Evolutionary conservation across 2,888 invertebrate genomes (phyloP), one percentile per base, ranked within the genome.

Genomic region (Dynastes grantii): DNA sequence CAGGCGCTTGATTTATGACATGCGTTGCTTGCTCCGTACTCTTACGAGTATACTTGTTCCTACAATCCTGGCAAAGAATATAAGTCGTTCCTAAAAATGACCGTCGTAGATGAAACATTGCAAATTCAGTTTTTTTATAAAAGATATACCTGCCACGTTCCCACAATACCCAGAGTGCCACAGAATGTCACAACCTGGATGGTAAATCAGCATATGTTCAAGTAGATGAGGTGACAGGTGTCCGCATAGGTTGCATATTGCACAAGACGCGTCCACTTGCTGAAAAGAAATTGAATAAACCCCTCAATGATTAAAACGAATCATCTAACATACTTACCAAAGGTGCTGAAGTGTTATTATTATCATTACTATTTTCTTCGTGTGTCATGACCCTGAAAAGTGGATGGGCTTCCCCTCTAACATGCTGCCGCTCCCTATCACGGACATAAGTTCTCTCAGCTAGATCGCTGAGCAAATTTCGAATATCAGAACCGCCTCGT

Each of bases 151-250:
- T 81, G 86, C 84, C 70, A 87, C 87, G 78, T 90, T 89, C 27
- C 92, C 91, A 83, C 92, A 92, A 73, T 87, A 87, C 2, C 90
- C 90, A 76, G 90, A 89, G 82, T 88, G 84, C 88, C 89, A 87
- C 78, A 88, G 83, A 3, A 89, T 85, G 53, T 91, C 91, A 86
- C 92, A 92, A 3, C 92, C 92, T 9, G 91, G 91, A 86, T 92
- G 92, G 13, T 88, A 85, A 0, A 87, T 86, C 37, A 88, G 85
- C 89, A 92, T 89, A 83, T 92, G 90, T 13, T 85, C 85, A 85
- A 83, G 87, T 76, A 91, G 86, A 83, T 89, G 88, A 2, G 87
- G 85, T 1, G 89, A 88, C 13, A 88, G 81, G 63, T 88, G 87
- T 37, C 87, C 88, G 84, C 91, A 92, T 67, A 91, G 86, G 9